Conservation (phyloP, 2,113 vertebrate species). For the Peromyscus maniculatus region DNA sequence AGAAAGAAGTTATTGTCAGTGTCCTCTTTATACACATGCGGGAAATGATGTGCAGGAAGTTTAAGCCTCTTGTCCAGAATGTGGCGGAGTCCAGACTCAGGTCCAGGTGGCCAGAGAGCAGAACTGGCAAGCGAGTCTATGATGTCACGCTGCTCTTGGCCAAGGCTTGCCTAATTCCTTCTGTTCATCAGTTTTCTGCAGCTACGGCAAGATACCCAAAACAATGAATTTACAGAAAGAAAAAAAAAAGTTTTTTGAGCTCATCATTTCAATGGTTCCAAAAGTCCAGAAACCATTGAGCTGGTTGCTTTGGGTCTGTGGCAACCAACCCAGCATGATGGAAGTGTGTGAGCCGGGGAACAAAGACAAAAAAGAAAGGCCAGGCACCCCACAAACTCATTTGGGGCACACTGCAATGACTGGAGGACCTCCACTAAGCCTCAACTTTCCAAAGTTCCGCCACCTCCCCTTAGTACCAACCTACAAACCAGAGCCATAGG, state of each 20-base stretch:
- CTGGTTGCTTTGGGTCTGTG: not conserved
- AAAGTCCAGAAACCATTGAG: not conserved
- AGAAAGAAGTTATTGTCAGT: not conserved
- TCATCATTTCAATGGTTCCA: not conserved
- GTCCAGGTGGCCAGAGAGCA: not conserved
- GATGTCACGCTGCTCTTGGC: accelerated
- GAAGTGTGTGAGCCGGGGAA: not conserved
- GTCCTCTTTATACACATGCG: not conserved
- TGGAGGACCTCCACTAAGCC: not conserved
- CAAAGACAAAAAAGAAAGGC: not conserved
- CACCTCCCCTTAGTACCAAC: no score
- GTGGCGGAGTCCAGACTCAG: not conserved
- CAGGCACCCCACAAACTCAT: not conserved
- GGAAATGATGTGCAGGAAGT: not conserved
- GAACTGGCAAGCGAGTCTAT: not conserved
- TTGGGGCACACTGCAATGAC: not conserved
- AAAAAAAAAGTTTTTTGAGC: not conserved
- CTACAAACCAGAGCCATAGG: not conserved
- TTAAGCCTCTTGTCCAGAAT: not conserved
- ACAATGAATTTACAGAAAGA: not conserved
- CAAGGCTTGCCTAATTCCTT: not conserved
- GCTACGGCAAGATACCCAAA: not conserved
- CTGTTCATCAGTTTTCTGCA: not conserved
- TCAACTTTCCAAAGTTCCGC: no score
- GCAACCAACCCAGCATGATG: not conserved